These are phyloP conservation scores for Pediacus dermestoides DNA, from an alignment of 2,888 invertebrate genomes.

Conservation along the genomic window DNA sequence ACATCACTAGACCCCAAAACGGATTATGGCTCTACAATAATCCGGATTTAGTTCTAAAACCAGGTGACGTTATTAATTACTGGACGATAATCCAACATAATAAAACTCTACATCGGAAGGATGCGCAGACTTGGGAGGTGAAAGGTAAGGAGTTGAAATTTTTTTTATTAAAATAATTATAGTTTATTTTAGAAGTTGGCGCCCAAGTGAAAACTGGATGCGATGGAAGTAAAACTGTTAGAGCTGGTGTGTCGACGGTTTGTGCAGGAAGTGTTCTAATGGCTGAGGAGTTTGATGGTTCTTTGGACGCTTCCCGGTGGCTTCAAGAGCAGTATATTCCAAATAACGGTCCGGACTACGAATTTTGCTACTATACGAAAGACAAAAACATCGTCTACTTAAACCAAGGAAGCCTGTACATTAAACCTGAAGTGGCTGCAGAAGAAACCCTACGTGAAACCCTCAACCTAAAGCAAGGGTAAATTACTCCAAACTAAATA, in stretches of 20 bases:
- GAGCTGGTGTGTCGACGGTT: slow-evolving; percentile 48
- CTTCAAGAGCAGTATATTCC: slow-evolving; percentile 55
- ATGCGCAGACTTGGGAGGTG: slow-evolving; percentile 47
- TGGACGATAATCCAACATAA: slow-evolving; percentile 59
- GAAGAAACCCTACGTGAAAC: slow-evolving; percentile 35
- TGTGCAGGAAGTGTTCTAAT: slow-evolving; percentile 52
- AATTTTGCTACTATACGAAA: slow-evolving; percentile 47
- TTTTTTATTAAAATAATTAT: too few relatives aligned
- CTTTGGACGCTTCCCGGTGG: slow-evolving; percentile 54
- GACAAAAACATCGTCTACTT: slow-evolving; percentile 1
- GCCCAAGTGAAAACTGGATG: slow-evolving; percentile 4
- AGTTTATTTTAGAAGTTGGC: too few relatives aligned
- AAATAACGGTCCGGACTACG: slow-evolving; percentile 50
- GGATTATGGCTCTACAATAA: slow-evolving; percentile 57
- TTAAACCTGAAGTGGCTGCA: slow-evolving; percentile 44
- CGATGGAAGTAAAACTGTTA: slow-evolving; percentile 14
- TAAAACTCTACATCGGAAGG: slow-evolving; percentile 50
- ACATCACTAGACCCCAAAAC: slow-evolving; percentile 47
- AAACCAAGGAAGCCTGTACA: slow-evolving; percentile 18
- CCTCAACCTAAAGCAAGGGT: slow-evolving; percentile 46
- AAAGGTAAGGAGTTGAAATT: slow-evolving; percentile 39
- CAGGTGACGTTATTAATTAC: slow-evolving; percentile 59
- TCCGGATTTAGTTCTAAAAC: slow-evolving; percentile 46
- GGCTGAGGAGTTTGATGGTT: slow-evolving; percentile 58
- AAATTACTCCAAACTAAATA: too few relatives aligned